Evolutionary conservation across 2,888 invertebrate genomes (phyloP).

Genomic region (Heliothis peltigera): DNA sequence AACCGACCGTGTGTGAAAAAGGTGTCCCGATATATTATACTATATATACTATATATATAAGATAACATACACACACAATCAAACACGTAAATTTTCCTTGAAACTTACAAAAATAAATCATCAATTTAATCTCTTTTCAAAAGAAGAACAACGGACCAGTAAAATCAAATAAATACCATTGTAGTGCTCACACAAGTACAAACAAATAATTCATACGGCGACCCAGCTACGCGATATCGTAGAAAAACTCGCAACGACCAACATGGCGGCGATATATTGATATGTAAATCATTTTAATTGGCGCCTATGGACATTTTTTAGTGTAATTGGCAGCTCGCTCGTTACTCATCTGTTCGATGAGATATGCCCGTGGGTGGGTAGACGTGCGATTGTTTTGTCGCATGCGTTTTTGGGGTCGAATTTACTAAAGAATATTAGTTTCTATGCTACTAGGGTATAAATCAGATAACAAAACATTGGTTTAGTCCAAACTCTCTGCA

Average conservation of each 20-base stretch:
- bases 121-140: background rate
- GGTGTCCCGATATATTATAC: no score
- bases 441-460: no score
- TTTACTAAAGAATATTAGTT: no score
- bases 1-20: no score
- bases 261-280: constrained; percentile 84
- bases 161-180: constrained; percentile 48
- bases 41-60: no score
- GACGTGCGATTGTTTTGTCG: constrained; percentile 44
- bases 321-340: constrained; percentile 86
- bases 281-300: constrained; percentile 90
- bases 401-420: no score
- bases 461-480: no score
- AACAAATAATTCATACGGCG: constrained; percentile 56
- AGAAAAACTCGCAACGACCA: constrained; percentile 60
- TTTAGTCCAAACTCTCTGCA: no score
- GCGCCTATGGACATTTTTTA: constrained; percentile 87
- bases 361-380: constrained; percentile 59
- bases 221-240: constrained; percentile 62
- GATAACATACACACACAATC: no score
- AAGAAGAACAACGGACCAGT: constrained; percentile 10
- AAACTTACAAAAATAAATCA: background rate
- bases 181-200: constrained; percentile 17
- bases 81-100: no score
- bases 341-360: constrained; percentile 79